Conservation (phyloP, 1,140 invertebrate genomes). For the Zaprionus vittiger region DNA sequence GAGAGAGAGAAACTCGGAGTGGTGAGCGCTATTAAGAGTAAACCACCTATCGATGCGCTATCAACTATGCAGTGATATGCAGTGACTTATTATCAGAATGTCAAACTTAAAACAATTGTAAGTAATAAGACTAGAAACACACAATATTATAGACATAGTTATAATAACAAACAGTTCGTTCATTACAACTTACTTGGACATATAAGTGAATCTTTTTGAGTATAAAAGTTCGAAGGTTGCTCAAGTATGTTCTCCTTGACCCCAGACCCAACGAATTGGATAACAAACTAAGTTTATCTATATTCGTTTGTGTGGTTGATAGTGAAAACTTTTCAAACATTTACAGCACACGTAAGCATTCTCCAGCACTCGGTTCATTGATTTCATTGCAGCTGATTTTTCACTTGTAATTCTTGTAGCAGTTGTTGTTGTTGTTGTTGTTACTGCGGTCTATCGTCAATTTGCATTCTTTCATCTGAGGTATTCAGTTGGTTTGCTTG, state of each 20-base stretch:
- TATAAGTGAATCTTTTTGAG: not conserved
- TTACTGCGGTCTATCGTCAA: conserved; percentile 13
- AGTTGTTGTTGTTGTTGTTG: not conserved
- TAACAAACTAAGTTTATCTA: not conserved
- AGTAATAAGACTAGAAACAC: too few relatives aligned
- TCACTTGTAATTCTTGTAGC: not conserved
- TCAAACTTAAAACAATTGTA: too few relatives aligned
- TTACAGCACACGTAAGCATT: conserved; percentile 3
- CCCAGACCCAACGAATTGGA: not conserved
- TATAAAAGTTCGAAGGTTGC: not conserved
- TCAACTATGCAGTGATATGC: too few relatives aligned
- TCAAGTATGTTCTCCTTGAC: not conserved
- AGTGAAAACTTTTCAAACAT: not conserved
- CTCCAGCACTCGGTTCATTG: conserved; percentile 1
- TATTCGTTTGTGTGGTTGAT: not conserved
- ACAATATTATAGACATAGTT: too few relatives aligned
- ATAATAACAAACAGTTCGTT: too few relatives aligned
- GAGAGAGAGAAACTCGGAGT: too few relatives aligned
- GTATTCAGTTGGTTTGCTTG: not conserved
- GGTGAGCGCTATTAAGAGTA: too few relatives aligned
- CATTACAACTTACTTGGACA: too few relatives aligned
- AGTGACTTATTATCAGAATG: too few relatives aligned
- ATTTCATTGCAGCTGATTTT: conserved; percentile 6
- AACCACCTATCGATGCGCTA: too few relatives aligned
- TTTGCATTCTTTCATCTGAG: conserved; percentile 6